Base-by-base conservation (phyloP, 1,140 invertebrate species). In the Brachystomella parvula region DNA sequence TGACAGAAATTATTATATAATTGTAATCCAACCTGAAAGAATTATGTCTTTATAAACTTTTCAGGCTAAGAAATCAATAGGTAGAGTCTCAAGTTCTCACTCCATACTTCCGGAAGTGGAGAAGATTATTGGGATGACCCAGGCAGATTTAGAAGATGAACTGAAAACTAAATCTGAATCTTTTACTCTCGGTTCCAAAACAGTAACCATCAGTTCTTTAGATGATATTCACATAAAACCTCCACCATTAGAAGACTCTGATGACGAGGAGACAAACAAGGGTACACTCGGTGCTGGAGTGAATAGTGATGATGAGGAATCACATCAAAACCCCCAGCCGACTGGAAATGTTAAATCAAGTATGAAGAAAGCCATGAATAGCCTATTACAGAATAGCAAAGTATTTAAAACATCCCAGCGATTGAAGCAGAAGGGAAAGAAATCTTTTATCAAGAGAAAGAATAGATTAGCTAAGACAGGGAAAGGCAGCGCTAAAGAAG, bases 61-160 rank as follows among this genome's bases (percentile, higher is more conserved):
- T 47, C 57, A 70, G 71, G 66, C 63, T 2, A 62, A 60, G 44
- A 64, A 61, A 33, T 53, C 49, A 15, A 44, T 65, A 24, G 62
- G 58, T 3, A 67, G 67, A 47, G 3, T 63, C 3, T 72, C 67
- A 2, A 63, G 58, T 56, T 72, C 71, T 6, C 67, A 72, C 35
- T 39, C 65, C 58, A 66, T 72, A 31, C 66, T 72, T 32, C 71
- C 71, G 2, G 71, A 72, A 47, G 65, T 72, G 17, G 60, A 65
- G 60, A 53, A 26, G 24, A 31, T 72, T 1, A 39, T 72, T 26
- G 67, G 65, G 21, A 47, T 24, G 0, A 62, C 60, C 0, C 63
- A 68, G 58, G 49, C 3, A 19, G 56, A 56, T 6, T 44, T 26
- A 21, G 35, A 31, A n/a, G 28, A 65, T 49, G 28, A 21, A 24